These are phyloP conservation scores for Xenopus petersii DNA, from an alignment of 2,797 vertebrate species.

Conservation along the genomic window DNA sequence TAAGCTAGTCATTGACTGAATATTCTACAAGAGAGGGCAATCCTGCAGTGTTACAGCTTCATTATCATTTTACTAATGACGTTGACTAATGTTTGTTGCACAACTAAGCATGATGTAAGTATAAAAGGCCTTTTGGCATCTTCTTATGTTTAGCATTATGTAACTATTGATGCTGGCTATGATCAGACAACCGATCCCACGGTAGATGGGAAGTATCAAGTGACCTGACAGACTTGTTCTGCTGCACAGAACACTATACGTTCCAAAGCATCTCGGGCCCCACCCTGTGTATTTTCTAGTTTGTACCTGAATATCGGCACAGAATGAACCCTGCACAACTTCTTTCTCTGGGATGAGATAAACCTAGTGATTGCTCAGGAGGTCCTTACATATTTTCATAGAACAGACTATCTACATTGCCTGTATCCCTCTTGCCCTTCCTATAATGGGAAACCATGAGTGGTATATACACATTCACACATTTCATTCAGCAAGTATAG, in stretches of 20 bases:
- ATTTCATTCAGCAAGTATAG: no score
- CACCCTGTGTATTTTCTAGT: neutral
- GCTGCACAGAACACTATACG: neutral
- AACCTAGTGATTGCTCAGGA: no score
- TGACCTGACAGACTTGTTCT: constrained; percentile 25
- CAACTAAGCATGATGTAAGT: neutral
- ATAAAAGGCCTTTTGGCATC: neutral
- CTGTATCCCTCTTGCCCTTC: no score
- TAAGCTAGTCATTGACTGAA: neutral
- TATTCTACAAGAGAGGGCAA: no score
- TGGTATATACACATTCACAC: no score
- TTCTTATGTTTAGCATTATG: no score
- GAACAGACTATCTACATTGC: no score
- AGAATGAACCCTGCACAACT: neutral
- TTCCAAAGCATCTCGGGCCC: neutral
- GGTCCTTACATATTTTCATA: no score
- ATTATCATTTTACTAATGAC: neutral
- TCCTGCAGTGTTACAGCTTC: neutral
- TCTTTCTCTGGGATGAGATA: no score
- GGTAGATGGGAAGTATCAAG: neutral
- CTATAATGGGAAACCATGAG: no score
- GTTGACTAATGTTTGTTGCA: neutral
- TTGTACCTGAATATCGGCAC: neutral
- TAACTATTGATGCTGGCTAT: no score
- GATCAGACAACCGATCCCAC: no score